Evolutionary conservation across 1,140 invertebrate genomes (phyloP).

Genomic region (Calephelis nemesis): DNA sequence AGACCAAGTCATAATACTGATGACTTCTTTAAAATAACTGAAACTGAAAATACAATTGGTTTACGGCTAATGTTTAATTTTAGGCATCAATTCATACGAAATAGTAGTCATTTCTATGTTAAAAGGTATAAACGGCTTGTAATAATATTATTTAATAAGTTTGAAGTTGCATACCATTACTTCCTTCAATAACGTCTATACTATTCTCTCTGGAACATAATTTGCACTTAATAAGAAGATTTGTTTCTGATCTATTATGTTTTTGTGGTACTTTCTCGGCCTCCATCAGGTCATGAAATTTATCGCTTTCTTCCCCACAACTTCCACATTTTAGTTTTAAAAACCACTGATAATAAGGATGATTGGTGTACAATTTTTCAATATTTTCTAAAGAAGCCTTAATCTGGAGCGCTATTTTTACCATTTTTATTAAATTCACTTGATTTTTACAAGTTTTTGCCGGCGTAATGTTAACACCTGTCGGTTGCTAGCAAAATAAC

Average conservation of each 20-base stretch:
- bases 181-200: slow-evolving; percentile 86
- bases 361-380: slow-evolving; percentile 82
- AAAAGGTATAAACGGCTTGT: too few relatives aligned
- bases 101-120: too few relatives aligned
- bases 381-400: slow-evolving; percentile 84
- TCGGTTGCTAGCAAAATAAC: too few relatives aligned
- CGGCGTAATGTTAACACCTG: neutral
- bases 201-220: slow-evolving; percentile 91
- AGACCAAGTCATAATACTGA: too few relatives aligned
- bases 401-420: slow-evolving; percentile 85
- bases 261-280: slow-evolving; percentile 83
- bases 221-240: slow-evolving; percentile 94
- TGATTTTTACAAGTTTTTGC: neutral
- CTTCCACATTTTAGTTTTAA: slow-evolving; percentile 88
- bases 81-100: too few relatives aligned
- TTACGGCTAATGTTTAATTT: too few relatives aligned
- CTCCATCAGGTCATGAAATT: slow-evolving; percentile 89
- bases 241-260: slow-evolving; percentile 86
- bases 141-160: neutral
- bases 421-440: slow-evolving; percentile 77
- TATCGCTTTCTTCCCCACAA: slow-evolving; percentile 89
- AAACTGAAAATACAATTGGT: too few relatives aligned
- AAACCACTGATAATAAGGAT: slow-evolving; percentile 84
- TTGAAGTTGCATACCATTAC: slow-evolving; percentile 76
- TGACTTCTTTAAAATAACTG: too few relatives aligned